Conservation (phyloP, 2,888 invertebrate genomes). For the Dione vanillae region DNA sequence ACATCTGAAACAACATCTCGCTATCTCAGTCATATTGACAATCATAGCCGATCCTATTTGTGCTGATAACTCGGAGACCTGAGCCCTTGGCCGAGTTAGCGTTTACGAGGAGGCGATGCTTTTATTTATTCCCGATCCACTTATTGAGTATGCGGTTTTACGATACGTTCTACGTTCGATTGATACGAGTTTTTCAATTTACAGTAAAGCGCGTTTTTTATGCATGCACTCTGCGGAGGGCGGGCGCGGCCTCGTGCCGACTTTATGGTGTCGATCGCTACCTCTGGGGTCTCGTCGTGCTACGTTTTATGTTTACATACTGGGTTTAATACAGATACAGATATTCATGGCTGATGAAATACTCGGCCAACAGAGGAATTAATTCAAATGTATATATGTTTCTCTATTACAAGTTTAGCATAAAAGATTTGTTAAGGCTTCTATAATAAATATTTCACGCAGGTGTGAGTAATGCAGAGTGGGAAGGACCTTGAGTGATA, state of each 20-base stretch:
- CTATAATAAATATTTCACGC: background rate
- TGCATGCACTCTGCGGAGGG: conserved; percentile 2
- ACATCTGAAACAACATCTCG: conserved; percentile 10
- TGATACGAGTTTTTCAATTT: conserved; percentile 52
- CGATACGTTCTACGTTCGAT: conserved; percentile 47
- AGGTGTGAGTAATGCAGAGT: background rate
- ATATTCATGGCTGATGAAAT: background rate
- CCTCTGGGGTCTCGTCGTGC: background rate
- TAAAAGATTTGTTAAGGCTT: background rate
- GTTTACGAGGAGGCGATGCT: conserved; percentile 46
- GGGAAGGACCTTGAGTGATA: background rate
- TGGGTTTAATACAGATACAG: background rate
- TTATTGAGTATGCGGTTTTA: conserved; percentile 54
- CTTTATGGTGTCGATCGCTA: conserved; percentile 1
- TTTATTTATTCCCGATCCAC: conserved; percentile 53
- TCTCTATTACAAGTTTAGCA: background rate
- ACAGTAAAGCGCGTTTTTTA: conserved; percentile 50
- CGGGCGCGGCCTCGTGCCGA: conserved; percentile 7
- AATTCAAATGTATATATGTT: background rate
- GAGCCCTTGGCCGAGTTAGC: conserved; percentile 39
- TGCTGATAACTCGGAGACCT: conserved; percentile 26
- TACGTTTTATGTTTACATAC: background rate
- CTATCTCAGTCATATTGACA: conserved; percentile 10
- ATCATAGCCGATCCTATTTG: conserved; percentile 19
- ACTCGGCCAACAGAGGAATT: background rate